Evolutionary conservation across 1,140 invertebrate genomes (phyloP), one percentile per base, ranked within the genome.

Genomic region (Lasioglossum baleicum): DNA sequence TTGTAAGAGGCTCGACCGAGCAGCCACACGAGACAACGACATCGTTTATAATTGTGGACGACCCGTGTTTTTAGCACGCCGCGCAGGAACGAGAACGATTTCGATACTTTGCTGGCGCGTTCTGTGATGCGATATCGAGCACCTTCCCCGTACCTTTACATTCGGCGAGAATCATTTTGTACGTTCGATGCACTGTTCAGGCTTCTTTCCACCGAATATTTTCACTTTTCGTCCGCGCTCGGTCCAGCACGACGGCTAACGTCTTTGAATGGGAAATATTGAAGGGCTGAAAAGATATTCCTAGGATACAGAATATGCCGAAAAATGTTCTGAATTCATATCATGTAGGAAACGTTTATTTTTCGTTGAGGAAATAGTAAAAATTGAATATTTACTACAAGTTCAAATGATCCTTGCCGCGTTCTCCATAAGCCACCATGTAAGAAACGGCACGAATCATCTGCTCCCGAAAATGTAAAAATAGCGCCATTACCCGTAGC

Each of bases 21-120:
- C 72, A 85, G 75, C 68, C 80, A 69, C 44, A 60, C 67, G 68
- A 83, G 60, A 89, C 85, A 89, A 88, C 84, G 88, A 90, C 35
- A 42, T 63, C 42, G n/a, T 81, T 78, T 77, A 42, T 74, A 26
- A 64, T 58, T 26, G 44, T 67, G 26, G 22, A 42, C 44, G 26
- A 26, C 15, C 42, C n/a, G 10, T 63, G 35, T 26, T 26, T 26
- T 73, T 76, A 40, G 11, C 44, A 51, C 44, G 42, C 60, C 40
- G 63, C 35, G 51, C 60, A 48, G 61, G 42, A 31, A 44, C 35
- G 17, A n/a, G 42, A 73, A 73, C 67, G 58, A 65, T 56, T 26
- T 72, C 42, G 7, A 7, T 26, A 10, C 0, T 44, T 61, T 44
- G 51, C 17, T 48, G 51, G 7, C 22, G 68, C 6, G 8, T 70